Percentiles rank a stretch among this genome's conserved stretches.
Evolutionary conservation across 2,113 vertebrate species (phyloP).

Genomic region (pig (Sus scrofa)): T2T-Sscrofa CM000812.6:172124001-172124500

Average conservation of each 20-base stretch:
- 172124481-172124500: not conserved
- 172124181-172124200: not conserved
- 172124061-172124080: not conserved
- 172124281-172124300: not conserved
- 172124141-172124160: not conserved
- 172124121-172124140: not conserved
- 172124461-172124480: not conserved
- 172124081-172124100: not conserved
- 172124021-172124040: not conserved
- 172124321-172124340: not conserved
- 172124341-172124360: not conserved
- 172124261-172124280: not conserved
- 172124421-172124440: not conserved
- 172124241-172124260: not conserved
- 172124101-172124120: not conserved
- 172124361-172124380: not conserved
- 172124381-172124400: not conserved
- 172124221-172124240: not conserved
- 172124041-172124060: not conserved
- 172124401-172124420: not conserved
- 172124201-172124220: not conserved
- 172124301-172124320: not conserved
- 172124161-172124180: not conserved
- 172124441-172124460: not conserved
- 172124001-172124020: not conserved